Evolutionary conservation across 2,888 invertebrate genomes (phyloP).

Genomic region (Callinectes sapidus): DNA sequence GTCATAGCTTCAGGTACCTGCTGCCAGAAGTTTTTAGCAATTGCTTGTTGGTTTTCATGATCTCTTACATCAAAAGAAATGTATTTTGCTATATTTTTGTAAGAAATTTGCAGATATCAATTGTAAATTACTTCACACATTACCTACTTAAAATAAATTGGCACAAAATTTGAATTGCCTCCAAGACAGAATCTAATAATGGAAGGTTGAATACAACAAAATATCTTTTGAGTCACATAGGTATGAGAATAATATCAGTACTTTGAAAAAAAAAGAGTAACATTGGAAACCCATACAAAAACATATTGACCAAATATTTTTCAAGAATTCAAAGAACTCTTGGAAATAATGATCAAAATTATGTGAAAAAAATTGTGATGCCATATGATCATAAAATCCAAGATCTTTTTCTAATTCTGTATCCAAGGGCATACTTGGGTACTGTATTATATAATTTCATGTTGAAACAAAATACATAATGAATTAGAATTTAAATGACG

Average conservation of each 20-base stretch:
- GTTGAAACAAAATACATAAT: neutral
- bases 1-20: constrained; percentile 2
- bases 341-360: too few relatives aligned
- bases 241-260: neutral
- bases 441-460: neutral
- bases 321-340: too few relatives aligned
- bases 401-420: neutral
- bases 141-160: neutral
- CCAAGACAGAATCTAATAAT: neutral
- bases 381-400: too few relatives aligned
- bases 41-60: neutral
- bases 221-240: neutral
- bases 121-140: neutral
- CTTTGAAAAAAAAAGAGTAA: neutral
- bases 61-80: constrained; percentile 4
- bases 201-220: neutral
- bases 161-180: neutral
- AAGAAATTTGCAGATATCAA: neutral
- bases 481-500: too few relatives aligned
- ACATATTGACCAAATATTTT: neutral
- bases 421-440: neutral
- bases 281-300: neutral
- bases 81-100: neutral
- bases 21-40: neutral
- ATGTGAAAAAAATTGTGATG: too few relatives aligned